A percentile compares a stretch with the other conserved stretches of the same genome.
Conservation (phyloP, 2,888 invertebrate species). For the Aphidoletes aphidimyza region DNA sequence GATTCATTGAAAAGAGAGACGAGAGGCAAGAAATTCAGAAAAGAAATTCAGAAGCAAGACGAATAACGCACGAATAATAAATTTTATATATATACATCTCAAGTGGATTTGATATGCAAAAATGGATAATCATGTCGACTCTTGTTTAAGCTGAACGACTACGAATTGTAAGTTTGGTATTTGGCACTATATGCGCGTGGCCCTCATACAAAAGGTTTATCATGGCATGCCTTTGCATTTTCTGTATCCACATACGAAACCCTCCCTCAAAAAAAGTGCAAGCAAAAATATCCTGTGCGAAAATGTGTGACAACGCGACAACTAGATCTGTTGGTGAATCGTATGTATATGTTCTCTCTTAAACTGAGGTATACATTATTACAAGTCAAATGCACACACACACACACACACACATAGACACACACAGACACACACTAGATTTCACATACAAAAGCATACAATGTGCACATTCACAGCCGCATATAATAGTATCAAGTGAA, state of each 20-base stretch:
- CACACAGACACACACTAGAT: not conserved
- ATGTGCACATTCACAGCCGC: not conserved
- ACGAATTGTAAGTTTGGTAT: conserved; percentile 42
- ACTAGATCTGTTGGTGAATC: not conserved
- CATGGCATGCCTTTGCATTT: not conserved
- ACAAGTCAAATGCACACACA: conserved; percentile 1
- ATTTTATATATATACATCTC: conserved; percentile 41
- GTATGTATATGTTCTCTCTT: not conserved
- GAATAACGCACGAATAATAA: conserved; percentile 11
- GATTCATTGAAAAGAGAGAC: not conserved
- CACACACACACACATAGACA: not conserved
- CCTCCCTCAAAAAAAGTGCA: not conserved
- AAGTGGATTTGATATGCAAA: conserved; percentile 47
- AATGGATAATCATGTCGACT: conserved; percentile 45
- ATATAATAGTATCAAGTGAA: not conserved
- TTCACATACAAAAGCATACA: no score
- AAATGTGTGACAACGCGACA: not conserved
- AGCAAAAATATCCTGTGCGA: not conserved
- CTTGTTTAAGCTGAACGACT: conserved; percentile 37
- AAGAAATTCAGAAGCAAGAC: not conserved
- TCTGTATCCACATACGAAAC: not conserved
- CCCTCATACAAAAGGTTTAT: conserved; percentile 1
- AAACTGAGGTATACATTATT: not conserved
- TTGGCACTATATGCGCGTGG: conserved; percentile 35
- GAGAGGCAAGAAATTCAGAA: not conserved